Base-by-base conservation (phyloP, 2,113 vertebrate genomes). In the Semnornis frantzii region DNA sequence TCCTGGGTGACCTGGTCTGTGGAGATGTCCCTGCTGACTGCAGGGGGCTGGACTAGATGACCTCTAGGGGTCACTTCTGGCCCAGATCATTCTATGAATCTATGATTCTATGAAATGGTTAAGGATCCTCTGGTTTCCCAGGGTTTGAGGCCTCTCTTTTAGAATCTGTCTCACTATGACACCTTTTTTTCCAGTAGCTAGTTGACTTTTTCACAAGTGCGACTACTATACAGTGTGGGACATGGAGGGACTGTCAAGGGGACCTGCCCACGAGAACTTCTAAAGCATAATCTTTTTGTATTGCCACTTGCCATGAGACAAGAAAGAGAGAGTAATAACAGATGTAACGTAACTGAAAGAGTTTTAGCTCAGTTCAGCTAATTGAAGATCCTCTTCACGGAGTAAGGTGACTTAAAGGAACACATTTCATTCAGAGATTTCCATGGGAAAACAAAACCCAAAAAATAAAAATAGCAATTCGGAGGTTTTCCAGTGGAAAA, bases 401-500 rank as follows among this genome's bases (percentile, higher is more conserved):
- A 87, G 76, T 63, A 82, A 89, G 71, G 68, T 92, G 60, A 89
- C 89, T 89, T 87, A 87, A 89, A 92, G 69, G 82, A 85, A 94
- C 92, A 37, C 65, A 91, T 87, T 94, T 94, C 50, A 85, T 93
- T 78, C n/a, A 16, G 37, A 95, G 52, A 78, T 89, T 95, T 93
- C 89, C 89, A 93, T 74, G 87, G 85, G 93, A 95, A 93, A 94
- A 93, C 63, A 89, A 89, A 89, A 60, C 1, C 19, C 66, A 65
- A 72, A 24, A 46, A 78, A 81, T 16, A 96, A 92, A 85, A 91
- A 90, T 64, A 91, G 82, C 44, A 90, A 74, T 83, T 94, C 34
- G 65, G 91, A 93, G 79, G 93, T 96, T 89, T 96, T 93, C 91
- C 95, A 94, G 89, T 89, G 93, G 96, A 96, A 94, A 96, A 89